These are phyloP conservation scores for Cygnus atratus DNA, from an alignment of 2,113 vertebrate genomes.

Conservation along the genomic window DNA sequence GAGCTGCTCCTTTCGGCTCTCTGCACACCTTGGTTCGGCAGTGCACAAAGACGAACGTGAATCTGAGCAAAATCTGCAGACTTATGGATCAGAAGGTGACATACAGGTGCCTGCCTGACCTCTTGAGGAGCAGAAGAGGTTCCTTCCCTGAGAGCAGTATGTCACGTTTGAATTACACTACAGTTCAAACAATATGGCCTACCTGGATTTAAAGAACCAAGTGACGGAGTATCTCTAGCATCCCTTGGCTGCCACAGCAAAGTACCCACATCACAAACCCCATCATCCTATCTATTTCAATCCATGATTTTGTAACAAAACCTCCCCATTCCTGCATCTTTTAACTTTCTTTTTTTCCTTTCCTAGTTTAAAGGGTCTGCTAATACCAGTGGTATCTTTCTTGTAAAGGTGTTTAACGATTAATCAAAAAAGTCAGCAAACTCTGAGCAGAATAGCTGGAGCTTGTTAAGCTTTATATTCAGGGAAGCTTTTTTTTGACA, in stretches of 20 bases:
- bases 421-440: background rate
- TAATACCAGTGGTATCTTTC: background rate
- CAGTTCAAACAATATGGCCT: background rate
- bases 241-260: background rate
- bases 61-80: background rate
- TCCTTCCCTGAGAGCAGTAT: background rate
- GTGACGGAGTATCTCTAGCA: background rate
- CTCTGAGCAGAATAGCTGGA: background rate
- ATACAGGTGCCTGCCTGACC: background rate
- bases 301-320: background rate
- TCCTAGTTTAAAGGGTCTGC: background rate
- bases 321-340: background rate
- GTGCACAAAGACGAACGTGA: background rate
- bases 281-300: background rate
- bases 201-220: background rate
- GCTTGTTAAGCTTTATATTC: background rate
- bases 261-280: background rate
- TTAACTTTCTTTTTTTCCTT: background rate
- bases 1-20: background rate
- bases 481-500: background rate
- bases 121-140: background rate
- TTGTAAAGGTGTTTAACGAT: background rate
- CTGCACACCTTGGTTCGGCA: background rate
- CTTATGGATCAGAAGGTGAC: background rate
- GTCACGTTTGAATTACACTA: background rate